A percentile compares a stretch with the other conserved stretches of the same genome.
phyloP scores from a whole-genome alignment of 2,113 vertebrate genomes.

The Semicossyphus pulcher region DNA sequence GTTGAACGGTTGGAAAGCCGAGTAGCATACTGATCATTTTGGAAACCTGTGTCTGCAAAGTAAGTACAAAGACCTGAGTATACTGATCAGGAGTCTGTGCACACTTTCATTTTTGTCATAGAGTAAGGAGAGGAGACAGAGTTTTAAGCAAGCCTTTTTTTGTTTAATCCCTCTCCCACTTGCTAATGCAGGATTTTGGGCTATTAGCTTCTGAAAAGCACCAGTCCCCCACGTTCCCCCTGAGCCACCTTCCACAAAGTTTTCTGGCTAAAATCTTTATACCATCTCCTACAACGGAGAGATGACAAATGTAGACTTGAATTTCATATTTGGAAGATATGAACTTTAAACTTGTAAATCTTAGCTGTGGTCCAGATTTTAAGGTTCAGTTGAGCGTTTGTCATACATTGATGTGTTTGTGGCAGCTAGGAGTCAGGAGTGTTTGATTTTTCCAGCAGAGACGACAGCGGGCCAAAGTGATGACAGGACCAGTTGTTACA shows the following conservation, averaged over 20 bases:
- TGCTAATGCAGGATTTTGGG: constrained; percentile 32
- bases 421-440: too few species aligned
- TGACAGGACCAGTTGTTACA: too few species aligned
- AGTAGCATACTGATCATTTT: constrained; percentile 24
- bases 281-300: neutral
- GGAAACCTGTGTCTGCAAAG: constrained; percentile 29
- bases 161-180: constrained; percentile 47
- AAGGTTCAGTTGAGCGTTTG: too few species aligned
- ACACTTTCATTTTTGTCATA: constrained; percentile 34
- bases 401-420: too few species aligned
- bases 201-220: constrained; percentile 29
- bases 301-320: neutral
- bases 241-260: constrained; percentile 9
- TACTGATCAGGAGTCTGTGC: constrained; percentile 28
- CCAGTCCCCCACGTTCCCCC: neutral
- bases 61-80: neutral
- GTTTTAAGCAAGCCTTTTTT: constrained; percentile 26
- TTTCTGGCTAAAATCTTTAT: constrained; percentile 29
- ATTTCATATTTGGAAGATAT: too few species aligned
- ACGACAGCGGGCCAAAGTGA: too few species aligned
- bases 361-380: too few species aligned
- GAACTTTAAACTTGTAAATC: too few species aligned
- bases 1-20: constrained; percentile 3
- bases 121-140: constrained; percentile 25
- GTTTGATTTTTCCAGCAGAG: too few species aligned